Base-by-base conservation (phyloP, 2,797 vertebrate species). In the Microcaecilia unicolor region DNA sequence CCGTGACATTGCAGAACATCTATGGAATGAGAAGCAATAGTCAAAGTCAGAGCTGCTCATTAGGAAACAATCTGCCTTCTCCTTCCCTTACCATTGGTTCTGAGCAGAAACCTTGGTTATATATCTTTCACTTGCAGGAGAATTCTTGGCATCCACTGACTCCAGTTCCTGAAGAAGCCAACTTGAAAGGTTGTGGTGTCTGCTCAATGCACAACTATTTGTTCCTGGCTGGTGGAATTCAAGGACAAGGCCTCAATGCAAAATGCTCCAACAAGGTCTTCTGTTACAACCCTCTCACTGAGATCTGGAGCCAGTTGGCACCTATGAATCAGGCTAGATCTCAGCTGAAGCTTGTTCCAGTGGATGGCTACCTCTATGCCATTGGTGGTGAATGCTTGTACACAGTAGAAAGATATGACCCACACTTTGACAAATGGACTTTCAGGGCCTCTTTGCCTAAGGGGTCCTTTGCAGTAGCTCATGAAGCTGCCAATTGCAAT, bases 171-270 rank as follows among this genome's bases (percentile, higher is more conserved):
- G 28, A 34, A 6, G 66, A 59, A 34, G 61, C 34, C 5, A 54
- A 56, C 1, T 61, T 61, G 5, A 39, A 63, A 2, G 61, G 61
- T 18, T 64, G 53, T 3, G 61, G 44, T 1, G 46, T 59, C 4
- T 63, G 61, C 28, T 66, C 52, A 2, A 56, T 71, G 51, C 36
- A 46, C 51, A 72, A 75, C 38, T 75, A 75, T 32, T 31, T 74
- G 26, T 61, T 71, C 35, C 33, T 72, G 48, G 67, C 63, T 3
- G 69, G 72, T 0, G 70, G 72, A 34, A 28, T 74, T 28, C 61
- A 64, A 1, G 63, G 61, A 25, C 43, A 51, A 0, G 64, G 48
- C 2, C 14, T 37, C 3, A 6, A 24, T 18, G 55, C 57, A 1
- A 24, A 36, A 23, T 64, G 65, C 27, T 58, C 61, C 41, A 41